Percentiles rank a stretch among this genome's conserved stretches.
Conservation (phyloP, 2,113 vertebrate species). For the Gambusia affinis region DNA sequence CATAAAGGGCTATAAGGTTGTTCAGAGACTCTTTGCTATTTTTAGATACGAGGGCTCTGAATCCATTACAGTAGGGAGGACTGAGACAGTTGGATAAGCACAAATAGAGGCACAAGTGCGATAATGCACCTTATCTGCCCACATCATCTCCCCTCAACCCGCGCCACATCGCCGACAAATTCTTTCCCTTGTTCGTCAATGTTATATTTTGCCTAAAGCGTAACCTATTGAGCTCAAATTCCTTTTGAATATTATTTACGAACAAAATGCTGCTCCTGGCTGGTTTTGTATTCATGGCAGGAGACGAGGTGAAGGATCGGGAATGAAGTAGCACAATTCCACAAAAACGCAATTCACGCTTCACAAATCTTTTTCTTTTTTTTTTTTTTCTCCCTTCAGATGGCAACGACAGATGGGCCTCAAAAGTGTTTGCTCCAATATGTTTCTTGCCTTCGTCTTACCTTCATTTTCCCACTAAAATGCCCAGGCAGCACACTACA, state of each 20-base stretch:
- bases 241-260: constrained; percentile 49
- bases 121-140: constrained; percentile 72
- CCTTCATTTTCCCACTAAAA: constrained; percentile 59
- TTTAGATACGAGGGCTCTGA: constrained; percentile 64
- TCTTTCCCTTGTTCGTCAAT: constrained; percentile 58
- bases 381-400: constrained; percentile 23
- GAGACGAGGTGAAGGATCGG: constrained; percentile 39
- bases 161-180: constrained; percentile 48
- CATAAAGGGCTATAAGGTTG: constrained; percentile 56
- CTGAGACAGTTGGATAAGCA: constrained; percentile 71
- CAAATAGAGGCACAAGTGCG: constrained; percentile 51
- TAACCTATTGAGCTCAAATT: constrained; percentile 44
- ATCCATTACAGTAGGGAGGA: constrained; percentile 69
- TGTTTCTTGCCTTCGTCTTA: constrained; percentile 54
- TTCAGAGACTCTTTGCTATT: constrained; percentile 70
- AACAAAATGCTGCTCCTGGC: constrained; percentile 29
- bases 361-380: constrained; percentile 11
- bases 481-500: constrained; percentile 64
- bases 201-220: constrained; percentile 44
- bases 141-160: constrained; percentile 45
- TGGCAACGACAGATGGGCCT: constrained; percentile 63
- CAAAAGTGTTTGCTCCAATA: constrained; percentile 58
- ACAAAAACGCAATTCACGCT: constrained; percentile 45
- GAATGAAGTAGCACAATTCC: constrained; percentile 60
- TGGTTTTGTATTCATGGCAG: constrained; percentile 62